A percentile compares a stretch with the other conserved stretches of the same genome.
These are phyloP conservation scores for Drosophila elegans DNA, from an alignment of 1,140 invertebrate genomes.

Conservation along the genomic window DNA sequence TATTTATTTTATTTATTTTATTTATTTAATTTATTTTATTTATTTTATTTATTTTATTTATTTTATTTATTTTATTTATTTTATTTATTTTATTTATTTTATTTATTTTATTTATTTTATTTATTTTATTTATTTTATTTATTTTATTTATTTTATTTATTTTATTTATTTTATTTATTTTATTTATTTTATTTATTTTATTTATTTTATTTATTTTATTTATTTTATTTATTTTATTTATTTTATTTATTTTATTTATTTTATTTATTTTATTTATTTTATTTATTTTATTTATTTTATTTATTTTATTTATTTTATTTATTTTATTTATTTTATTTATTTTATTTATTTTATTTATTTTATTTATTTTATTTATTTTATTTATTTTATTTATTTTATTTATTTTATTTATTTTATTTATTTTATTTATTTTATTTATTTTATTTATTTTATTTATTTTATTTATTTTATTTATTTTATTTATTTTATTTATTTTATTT, in stretches of 20 bases:
- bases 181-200: not conserved
- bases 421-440: not conserved
- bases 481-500: not conserved
- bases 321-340: not conserved
- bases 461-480: not conserved
- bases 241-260: not conserved
- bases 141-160: not conserved
- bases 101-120: not conserved
- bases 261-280: not conserved
- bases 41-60: not conserved
- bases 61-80: not conserved
- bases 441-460: not conserved
- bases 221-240: not conserved
- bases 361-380: not conserved
- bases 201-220: not conserved
- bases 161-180: not conserved
- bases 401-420: not conserved
- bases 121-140: not conserved
- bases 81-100: not conserved
- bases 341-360: not conserved
- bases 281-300: not conserved
- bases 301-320: not conserved
- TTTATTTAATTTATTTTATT: not conserved
- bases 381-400: not conserved
- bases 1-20: not conserved